Percentiles rank a stretch among this genome's conserved stretches.
Evolutionary conservation across 2,113 vertebrate genomes (phyloP).

Genomic region (Lathamus discolor): DNA sequence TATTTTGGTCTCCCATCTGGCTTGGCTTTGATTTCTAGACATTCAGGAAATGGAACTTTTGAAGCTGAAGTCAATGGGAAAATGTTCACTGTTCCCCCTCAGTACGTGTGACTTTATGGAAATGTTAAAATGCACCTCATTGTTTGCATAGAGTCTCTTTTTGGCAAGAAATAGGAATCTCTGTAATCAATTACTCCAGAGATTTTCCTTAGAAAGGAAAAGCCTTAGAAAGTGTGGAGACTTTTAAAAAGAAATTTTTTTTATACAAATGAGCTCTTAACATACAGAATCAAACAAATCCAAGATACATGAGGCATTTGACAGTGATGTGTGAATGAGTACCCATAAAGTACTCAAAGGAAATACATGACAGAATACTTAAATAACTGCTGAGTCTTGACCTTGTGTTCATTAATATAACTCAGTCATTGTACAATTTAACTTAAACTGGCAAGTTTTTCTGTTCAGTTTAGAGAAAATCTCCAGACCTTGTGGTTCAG

Average conservation of each 20-base stretch:
- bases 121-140: slow-evolving; percentile 41
- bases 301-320: neutral
- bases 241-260: slow-evolving; percentile 22
- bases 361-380: slow-evolving; percentile 8
- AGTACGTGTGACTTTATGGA: slow-evolving; percentile 36
- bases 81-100: neutral
- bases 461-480: neutral
- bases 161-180: slow-evolving; percentile 27
- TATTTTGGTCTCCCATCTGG: neutral
- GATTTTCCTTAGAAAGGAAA: slow-evolving; percentile 4
- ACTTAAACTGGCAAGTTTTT: neutral
- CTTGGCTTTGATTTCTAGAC: slow-evolving; percentile 43
- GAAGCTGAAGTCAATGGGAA: slow-evolving; percentile 18
- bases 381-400: neutral
- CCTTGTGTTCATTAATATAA: slow-evolving; percentile 11
- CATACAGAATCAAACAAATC: slow-evolving; percentile 14
- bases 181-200: slow-evolving; percentile 38
- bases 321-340: neutral
- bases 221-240: slow-evolving; percentile 3
- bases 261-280: slow-evolving; percentile 16
- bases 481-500: neutral
- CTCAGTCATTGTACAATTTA: neutral
- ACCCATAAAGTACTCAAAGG: neutral
- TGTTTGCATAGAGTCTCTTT: slow-evolving; percentile 24
- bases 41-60: slow-evolving; percentile 39